Conservation (phyloP, 2,888 invertebrate genomes). For the Gastracanthus pulcherrimus region DNA sequence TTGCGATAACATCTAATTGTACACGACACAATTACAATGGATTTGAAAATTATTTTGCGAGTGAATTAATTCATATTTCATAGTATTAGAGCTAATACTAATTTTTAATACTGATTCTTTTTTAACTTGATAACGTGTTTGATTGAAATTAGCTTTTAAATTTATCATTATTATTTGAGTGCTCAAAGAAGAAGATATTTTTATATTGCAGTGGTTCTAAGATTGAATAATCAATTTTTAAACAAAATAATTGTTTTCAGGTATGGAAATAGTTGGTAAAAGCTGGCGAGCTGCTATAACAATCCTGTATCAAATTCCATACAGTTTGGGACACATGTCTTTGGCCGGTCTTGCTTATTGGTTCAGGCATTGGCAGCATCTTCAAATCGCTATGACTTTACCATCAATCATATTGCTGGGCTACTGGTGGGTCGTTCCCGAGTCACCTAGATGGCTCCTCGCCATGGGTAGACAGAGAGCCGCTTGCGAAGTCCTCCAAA, state of each 20-base stretch:
- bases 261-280: constrained; percentile 78
- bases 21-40: neutral
- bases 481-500: constrained; percentile 82
- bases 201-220: neutral
- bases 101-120: no score
- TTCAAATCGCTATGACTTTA: constrained; percentile 84
- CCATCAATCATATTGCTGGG: constrained; percentile 81
- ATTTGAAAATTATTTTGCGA: no score
- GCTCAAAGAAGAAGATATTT: no score
- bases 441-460: constrained; percentile 89
- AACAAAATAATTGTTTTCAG: constrained; percentile 63
- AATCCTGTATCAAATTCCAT: constrained; percentile 85
- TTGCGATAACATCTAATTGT: neutral
- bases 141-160: no score
- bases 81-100: no score
- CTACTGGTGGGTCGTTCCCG: constrained; percentile 86
- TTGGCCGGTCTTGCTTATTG: constrained; percentile 83
- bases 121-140: no score
- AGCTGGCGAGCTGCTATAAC: constrained; percentile 81
- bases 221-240: neutral
- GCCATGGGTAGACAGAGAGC: constrained; percentile 83
- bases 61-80: no score
- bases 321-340: constrained; percentile 84
- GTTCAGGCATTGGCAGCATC: constrained; percentile 83
- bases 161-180: no score